Evolutionary conservation across 1,140 invertebrate genomes (phyloP).

Genomic region (Melanaphis sacchari): DNA sequence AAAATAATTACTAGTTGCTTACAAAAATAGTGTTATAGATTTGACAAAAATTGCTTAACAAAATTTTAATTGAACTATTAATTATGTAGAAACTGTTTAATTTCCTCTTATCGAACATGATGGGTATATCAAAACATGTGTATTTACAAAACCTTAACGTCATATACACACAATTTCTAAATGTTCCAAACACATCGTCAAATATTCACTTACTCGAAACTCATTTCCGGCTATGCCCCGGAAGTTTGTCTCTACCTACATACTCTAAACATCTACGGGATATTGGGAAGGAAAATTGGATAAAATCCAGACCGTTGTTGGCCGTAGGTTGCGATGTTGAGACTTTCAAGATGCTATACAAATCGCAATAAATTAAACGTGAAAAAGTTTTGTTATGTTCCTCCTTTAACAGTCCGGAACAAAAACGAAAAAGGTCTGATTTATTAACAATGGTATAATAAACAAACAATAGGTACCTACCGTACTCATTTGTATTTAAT

Average conservation of each 20-base stretch:
- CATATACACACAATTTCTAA: neutral
- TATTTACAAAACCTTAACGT: slow-evolving; percentile 16
- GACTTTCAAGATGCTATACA: slow-evolving; percentile 37
- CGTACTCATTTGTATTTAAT: neutral
- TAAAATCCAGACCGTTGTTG: slow-evolving; percentile 46
- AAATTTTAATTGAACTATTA: neutral
- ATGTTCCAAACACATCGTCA: slow-evolving; percentile 19
- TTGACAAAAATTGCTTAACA: neutral
- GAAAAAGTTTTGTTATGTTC: slow-evolving; percentile 27
- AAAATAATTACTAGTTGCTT: neutral
- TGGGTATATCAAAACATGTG: neutral
- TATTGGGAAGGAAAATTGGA: slow-evolving; percentile 42
- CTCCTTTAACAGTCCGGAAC: neutral
- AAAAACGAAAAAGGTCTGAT: slow-evolving; percentile 28
- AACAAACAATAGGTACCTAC: neutral
- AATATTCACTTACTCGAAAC: slow-evolving; percentile 54
- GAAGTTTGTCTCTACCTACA: slow-evolving; percentile 42
- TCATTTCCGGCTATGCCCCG: slow-evolving; percentile 34
- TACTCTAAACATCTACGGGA: neutral
- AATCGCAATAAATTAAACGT: slow-evolving; percentile 16
- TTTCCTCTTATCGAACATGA: neutral
- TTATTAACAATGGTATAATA: neutral
- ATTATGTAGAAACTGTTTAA: neutral
- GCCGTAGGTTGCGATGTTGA: neutral
- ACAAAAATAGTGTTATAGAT: neutral